Base-by-base conservation (phyloP, 1,140 invertebrate genomes). In the Akabosia matsudoensis region DNA sequence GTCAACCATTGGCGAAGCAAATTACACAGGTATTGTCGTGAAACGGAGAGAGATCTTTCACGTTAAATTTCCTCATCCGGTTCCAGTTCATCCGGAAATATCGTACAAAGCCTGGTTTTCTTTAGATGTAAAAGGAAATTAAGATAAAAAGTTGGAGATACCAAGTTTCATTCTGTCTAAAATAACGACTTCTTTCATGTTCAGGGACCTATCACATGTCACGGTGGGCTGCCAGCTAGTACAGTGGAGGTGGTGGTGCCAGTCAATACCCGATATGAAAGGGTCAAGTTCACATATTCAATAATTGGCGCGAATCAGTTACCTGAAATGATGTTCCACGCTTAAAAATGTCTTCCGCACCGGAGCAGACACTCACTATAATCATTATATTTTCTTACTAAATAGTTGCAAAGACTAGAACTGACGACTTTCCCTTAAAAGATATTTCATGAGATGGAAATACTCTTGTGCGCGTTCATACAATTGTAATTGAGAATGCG, bases 1-100 rank as follows among this genome's bases (percentile, higher is more conserved):
- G 33, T 18, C 33, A 33, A 52, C 37, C 7, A 10, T 74, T 14
- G 73, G 33, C 10, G 73, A 70, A 34, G 56, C 76, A 34, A 61
- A 64, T 26, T 67, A 67, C n/a, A 34, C 45, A 31, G 37, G 30
- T 16, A 16, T 77, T 24, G 30, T 74, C n/a, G 76, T 64, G 2
- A 77, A 77, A 34, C 7, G 30, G 2, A 77, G 74, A n/a, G 76
- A 77, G 45, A 74, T 77, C 14, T 77, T 77, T 61, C 76, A 77
- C 37, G 76, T 77, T 7, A 74, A 71, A 16, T 77, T 77, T 33
- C 76, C 76, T 14, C 73, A 74, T 26, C 61, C 76, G n/a, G 45
- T 77, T 13, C 61, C 76, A 45, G 45, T 77, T 24, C 37, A 70
- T 26, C 61, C 76, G 18, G 34, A 33, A n/a, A 34, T 22, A 10